Conservation (phyloP, 2,113 vertebrate genomes). For the Elachura formosa region DNA sequence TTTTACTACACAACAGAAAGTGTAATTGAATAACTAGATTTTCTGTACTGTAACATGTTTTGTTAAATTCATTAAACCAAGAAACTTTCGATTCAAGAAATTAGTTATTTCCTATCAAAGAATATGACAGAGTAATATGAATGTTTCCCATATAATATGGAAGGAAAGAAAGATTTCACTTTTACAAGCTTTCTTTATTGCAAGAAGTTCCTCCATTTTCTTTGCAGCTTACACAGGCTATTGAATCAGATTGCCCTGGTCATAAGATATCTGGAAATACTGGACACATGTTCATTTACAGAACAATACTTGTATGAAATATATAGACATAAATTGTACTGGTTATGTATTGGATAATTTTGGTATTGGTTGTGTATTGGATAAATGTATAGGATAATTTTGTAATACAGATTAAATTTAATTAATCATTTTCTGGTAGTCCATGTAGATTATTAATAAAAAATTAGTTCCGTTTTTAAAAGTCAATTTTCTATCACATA, state of each 20-base stretch:
- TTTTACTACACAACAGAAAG: neutral
- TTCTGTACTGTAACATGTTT: neutral
- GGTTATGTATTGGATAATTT: too few relatives aligned
- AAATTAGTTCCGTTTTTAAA: neutral
- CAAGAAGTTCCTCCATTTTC: neutral
- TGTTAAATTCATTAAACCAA: neutral
- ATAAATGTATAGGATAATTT: too few relatives aligned
- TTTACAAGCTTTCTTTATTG: neutral
- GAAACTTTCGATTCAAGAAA: neutral
- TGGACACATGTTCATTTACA: neutral
- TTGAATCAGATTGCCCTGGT: neutral
- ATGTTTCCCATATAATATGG: neutral
- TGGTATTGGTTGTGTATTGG: too few relatives aligned
- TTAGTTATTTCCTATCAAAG: neutral
- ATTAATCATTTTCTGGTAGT: neutral
- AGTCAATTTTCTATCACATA: neutral
- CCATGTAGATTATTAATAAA: neutral
- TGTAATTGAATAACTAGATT: neutral
- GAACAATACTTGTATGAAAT: neutral
- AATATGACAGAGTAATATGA: neutral
- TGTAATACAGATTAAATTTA: neutral
- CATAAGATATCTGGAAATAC: neutral
- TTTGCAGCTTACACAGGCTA: fast-evolving
- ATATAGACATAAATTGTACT: too few relatives aligned
- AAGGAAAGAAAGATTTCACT: neutral